Percentiles rank a stretch among this genome's conserved stretches.
phyloP scores from a whole-genome alignment of 1,140 invertebrate species.

The Drosophila sulfurigaster region DNA sequence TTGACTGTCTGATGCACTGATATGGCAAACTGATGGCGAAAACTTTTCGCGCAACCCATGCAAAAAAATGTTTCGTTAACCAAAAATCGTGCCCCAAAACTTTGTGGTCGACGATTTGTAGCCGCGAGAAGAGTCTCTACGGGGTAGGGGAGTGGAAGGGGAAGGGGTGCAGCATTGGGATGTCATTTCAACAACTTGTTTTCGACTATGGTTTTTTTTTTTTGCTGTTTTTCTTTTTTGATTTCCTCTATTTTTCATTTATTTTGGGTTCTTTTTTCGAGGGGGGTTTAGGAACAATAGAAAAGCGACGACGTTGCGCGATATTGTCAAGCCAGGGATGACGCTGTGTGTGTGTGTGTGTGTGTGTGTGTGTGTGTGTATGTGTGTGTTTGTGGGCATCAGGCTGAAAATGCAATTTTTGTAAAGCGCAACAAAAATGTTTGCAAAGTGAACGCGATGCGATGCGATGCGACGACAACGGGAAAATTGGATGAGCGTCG shows the following conservation, averaged over 20 bases:
- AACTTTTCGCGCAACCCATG: slow-evolving; percentile 46
- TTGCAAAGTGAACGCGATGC: slow-evolving; percentile 4
- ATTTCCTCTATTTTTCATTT: slow-evolving; percentile 38
- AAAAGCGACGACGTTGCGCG: slow-evolving; percentile 72
- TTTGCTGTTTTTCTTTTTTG: slow-evolving; percentile 41
- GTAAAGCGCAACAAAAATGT: slow-evolving; percentile 72
- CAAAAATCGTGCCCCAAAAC: slow-evolving; percentile 55
- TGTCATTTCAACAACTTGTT: slow-evolving; percentile 48
- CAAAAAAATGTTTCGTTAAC: slow-evolving; percentile 51
- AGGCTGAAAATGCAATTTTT: slow-evolving; percentile 75
- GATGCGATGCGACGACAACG: slow-evolving; percentile 61
- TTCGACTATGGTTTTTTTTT: slow-evolving; percentile 31
- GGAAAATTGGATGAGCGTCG: slow-evolving; percentile 73
- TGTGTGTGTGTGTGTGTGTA: not conserved
- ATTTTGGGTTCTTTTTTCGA: slow-evolving; percentile 5
- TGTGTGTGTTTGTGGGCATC: not conserved
- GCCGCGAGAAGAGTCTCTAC: not conserved
- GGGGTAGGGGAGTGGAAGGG: not conserved
- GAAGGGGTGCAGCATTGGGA: slow-evolving; percentile 2
- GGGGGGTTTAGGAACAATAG: slow-evolving; percentile 55
- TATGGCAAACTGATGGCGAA: slow-evolving; percentile 12
- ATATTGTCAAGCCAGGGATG: slow-evolving; percentile 65
- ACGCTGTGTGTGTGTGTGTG: not conserved
- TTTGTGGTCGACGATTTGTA: slow-evolving; percentile 41
- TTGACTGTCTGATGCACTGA: slow-evolving; percentile 33